These are phyloP conservation scores for Neocrepidodera transversa DNA, from an alignment of 2,888 invertebrate species.

Conservation along the genomic window DNA sequence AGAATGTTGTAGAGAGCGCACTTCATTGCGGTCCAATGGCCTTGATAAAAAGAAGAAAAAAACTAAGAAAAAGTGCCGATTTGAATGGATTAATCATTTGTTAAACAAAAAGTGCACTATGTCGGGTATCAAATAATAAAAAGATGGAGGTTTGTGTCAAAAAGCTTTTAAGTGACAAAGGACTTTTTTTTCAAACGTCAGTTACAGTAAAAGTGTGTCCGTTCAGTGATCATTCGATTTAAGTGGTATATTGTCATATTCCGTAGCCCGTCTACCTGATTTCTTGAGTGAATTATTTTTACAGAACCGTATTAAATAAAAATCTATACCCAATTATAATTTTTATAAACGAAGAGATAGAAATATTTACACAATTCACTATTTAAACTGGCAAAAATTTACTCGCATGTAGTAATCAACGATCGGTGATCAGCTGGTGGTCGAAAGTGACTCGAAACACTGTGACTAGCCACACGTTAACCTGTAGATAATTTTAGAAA, in stretches of 20 bases:
- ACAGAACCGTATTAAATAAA: conserved; percentile 15
- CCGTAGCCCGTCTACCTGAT: conserved; percentile 46
- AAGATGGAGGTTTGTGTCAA: conserved; percentile 60
- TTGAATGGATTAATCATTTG: conserved; percentile 52
- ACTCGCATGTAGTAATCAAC: too few species aligned
- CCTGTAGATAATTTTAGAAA: too few species aligned
- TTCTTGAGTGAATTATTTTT: conserved; percentile 28
- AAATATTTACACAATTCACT: too few species aligned
- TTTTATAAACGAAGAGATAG: too few species aligned
- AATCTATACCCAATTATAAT: too few species aligned
- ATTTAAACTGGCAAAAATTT: too few species aligned
- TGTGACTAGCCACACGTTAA: too few species aligned
- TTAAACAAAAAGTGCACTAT: conserved; percentile 53
- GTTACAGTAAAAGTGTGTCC: conserved; percentile 59
- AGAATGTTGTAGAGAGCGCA: conserved; percentile 47
- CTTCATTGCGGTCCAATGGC: conserved; percentile 48
- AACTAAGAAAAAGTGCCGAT: conserved; percentile 46
- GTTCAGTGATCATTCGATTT: conserved; percentile 60
- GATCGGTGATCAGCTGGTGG: too few species aligned
- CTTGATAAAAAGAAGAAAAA: conserved; percentile 40
- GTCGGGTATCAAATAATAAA: conserved; percentile 41
- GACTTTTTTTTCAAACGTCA: conserved; percentile 56
- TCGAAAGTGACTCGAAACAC: too few species aligned
- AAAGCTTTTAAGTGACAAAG: conserved; percentile 62
- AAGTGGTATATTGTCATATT: conserved; percentile 61